phyloP scores from a whole-genome alignment of 2,113 vertebrate species.

The Oryzias curvinotus region DNA sequence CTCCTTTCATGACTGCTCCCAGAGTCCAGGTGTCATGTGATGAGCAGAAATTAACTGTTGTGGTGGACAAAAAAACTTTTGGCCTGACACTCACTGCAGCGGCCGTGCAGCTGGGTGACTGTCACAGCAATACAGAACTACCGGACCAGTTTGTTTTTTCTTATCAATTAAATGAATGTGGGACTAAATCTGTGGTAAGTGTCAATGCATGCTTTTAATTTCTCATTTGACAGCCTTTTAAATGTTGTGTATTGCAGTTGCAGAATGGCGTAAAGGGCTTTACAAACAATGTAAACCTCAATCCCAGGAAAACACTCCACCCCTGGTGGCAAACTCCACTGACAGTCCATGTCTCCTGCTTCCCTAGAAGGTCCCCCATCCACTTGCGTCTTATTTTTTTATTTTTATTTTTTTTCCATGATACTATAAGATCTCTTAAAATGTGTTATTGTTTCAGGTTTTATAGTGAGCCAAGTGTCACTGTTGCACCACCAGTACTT shows the following conservation, averaged over 20 bases:
- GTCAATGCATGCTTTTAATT: background rate
- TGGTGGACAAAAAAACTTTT: slow-evolving; percentile 39
- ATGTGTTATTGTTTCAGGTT: slow-evolving; percentile 19
- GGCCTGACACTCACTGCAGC: slow-evolving; percentile 20
- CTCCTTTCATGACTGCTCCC: slow-evolving; percentile 27
- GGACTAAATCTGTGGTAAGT: slow-evolving; percentile 50
- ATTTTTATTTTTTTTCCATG: too few relatives aligned
- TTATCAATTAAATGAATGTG: slow-evolving; percentile 58
- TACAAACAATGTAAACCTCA: slow-evolving; percentile 53
- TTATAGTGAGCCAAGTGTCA: background rate
- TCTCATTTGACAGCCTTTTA: background rate
- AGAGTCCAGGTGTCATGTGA: slow-evolving; percentile 57
- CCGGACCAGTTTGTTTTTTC: slow-evolving; percentile 48
- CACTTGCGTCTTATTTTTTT: too few relatives aligned
- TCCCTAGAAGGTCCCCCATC: slow-evolving; percentile 27
- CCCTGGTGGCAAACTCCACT: slow-evolving; percentile 24
- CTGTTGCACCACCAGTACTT: background rate
- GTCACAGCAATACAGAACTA: slow-evolving; percentile 47
- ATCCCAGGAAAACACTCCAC: background rate
- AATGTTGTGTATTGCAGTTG: slow-evolving; percentile 25
- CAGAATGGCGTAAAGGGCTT: slow-evolving; percentile 39
- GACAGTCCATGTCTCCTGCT: slow-evolving; percentile 45
- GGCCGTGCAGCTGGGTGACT: slow-evolving; percentile 49
- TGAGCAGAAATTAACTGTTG: slow-evolving; percentile 29
- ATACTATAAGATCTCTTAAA: background rate